phyloP scores from a whole-genome alignment of 2,113 vertebrate species.

The Galeopterus variegatus region DNA sequence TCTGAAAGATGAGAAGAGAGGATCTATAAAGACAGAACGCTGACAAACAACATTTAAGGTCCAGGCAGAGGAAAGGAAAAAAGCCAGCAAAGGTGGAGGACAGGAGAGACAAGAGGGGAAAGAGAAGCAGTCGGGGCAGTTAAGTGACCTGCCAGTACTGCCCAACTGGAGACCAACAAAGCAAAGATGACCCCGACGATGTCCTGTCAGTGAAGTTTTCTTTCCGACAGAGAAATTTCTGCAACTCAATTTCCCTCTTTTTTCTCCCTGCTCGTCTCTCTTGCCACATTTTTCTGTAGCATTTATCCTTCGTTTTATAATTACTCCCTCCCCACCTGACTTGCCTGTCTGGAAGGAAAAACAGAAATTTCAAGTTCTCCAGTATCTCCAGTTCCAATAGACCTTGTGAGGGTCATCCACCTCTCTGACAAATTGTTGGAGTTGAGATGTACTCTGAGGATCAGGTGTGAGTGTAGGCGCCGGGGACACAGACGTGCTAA shows the following conservation, averaged over 20 bases:
- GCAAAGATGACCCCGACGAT: neutral
- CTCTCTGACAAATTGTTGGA: neutral
- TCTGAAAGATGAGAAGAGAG: neutral
- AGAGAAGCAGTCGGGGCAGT: neutral
- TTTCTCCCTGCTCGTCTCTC: neutral
- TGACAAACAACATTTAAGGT: neutral
- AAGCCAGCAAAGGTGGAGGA: neutral
- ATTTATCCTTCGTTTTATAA: neutral
- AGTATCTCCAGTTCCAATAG: neutral
- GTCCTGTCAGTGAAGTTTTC: neutral
- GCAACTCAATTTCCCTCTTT: neutral
- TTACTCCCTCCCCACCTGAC: neutral
- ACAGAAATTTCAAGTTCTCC: neutral
- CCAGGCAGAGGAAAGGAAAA: neutral
- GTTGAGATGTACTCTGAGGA: neutral
- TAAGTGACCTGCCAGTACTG: neutral
- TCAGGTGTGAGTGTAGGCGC: neutral
- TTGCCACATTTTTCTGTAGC: neutral
- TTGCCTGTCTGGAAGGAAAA: conserved; percentile 10
- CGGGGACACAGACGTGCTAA: neutral
- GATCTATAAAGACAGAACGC: neutral
- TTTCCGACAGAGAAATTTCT: neutral
- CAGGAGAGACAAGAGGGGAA: neutral
- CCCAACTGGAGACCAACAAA: neutral
- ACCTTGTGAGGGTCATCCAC: neutral